Evolutionary conservation across 2,113 vertebrate species (phyloP).

Genomic region (Stigmatopora nigra): DNA sequence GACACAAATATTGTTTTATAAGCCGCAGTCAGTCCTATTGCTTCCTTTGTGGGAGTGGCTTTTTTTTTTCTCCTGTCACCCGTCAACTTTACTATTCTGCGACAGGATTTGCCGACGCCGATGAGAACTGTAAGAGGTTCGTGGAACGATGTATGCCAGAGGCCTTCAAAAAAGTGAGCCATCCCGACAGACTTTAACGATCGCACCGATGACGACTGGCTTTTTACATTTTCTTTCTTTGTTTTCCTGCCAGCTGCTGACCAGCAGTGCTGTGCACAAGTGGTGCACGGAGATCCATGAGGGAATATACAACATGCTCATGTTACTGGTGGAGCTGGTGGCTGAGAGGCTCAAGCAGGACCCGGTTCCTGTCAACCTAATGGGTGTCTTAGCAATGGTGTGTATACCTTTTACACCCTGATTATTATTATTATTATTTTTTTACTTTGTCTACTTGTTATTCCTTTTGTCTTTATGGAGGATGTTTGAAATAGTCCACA

Average conservation of each 20-base stretch:
- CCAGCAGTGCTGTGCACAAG: conserved; percentile 96
- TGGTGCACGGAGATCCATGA: conserved; percentile 99
- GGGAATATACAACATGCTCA: conserved; percentile 99
- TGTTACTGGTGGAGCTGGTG: conserved; percentile 92
- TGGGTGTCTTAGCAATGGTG: conserved; percentile 93
- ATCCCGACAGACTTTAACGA: background rate
- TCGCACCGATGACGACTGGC: background rate
- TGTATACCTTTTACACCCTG: conserved; percentile 8
- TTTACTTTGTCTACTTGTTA: background rate
- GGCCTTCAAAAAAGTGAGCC: conserved; percentile 94
- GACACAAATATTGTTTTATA: background rate
- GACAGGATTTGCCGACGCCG: conserved; percentile 90
- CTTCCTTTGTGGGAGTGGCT: conserved; percentile 7
- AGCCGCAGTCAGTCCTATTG: background rate
- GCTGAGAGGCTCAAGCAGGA: conserved; percentile 95
- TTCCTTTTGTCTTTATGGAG: background rate
- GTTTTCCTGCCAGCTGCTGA: conserved; percentile 74
- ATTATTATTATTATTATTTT: background rate
- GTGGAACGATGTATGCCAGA: conserved; percentile 98
- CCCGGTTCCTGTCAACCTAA: conserved; percentile 84
- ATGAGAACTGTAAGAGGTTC: conserved; percentile 97
- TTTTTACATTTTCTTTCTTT: conserved; percentile 1
- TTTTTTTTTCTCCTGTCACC: conserved; percentile 17
- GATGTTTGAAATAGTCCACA: background rate
- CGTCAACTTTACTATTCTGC: conserved; percentile 13